These are phyloP conservation scores for Gisinianus flammeolus DNA, from an alignment of 2,888 invertebrate species.

Conservation along the genomic window DNA sequence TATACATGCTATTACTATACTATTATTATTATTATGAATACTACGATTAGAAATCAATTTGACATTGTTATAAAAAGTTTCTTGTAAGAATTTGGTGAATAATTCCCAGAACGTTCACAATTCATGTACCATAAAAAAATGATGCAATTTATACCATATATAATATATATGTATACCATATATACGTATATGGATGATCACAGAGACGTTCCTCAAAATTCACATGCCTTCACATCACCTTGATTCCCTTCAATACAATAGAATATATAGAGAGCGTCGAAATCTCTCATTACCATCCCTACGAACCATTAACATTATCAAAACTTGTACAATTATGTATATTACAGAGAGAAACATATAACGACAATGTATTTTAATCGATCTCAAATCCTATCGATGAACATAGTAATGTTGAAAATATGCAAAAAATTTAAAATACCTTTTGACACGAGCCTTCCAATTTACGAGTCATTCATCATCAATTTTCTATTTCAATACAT, in stretches of 20 bases:
- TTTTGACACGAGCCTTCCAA: background rate
- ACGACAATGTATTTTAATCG: too few relatives aligned
- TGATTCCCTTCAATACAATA: constrained; percentile 4
- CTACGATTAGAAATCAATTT: constrained; percentile 4
- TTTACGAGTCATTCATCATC: background rate
- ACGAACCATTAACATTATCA: too few relatives aligned
- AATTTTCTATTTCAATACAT: background rate
- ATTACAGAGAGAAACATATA: too few relatives aligned
- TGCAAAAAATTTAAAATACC: background rate
- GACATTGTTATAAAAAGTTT: constrained; percentile 6
- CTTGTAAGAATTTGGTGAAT: background rate
- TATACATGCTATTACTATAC: background rate
- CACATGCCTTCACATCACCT: background rate
- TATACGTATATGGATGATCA: background rate
- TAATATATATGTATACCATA: background rate
- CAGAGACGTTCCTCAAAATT: background rate
- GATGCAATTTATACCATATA: background rate
- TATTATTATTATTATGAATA: background rate
- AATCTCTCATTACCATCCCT: too few relatives aligned
- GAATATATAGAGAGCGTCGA: too few relatives aligned
- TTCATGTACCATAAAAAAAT: background rate
- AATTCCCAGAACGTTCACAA: background rate
- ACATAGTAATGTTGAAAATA: too few relatives aligned
- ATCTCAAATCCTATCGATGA: too few relatives aligned
- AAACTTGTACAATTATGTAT: too few relatives aligned